Base-by-base conservation (phyloP, 2,888 invertebrate species). In the Polyploca ridens region DNA sequence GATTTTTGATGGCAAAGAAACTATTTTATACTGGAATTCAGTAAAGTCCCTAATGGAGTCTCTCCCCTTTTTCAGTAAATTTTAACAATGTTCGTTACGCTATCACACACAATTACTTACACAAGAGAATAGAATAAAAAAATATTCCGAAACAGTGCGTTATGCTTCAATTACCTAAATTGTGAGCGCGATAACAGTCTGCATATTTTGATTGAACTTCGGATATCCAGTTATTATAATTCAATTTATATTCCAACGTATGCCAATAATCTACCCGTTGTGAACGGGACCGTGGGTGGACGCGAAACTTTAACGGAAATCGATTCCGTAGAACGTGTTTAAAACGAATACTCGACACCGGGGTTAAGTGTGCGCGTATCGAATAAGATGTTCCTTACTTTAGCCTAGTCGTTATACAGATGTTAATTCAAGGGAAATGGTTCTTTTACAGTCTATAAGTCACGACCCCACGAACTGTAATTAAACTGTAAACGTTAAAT, bases 311-410 rank as follows among this genome's bases (percentile, higher is more conserved):
- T 86, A 85, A 86, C 86, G 85, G 85, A 88, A 88, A 89, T 88
- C 86, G 88, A 89, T 88, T 89, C 72, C 76, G 77, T 81, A 78
- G 81, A 83, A 83, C 83, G 84, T 85, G 83, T 79, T 84, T 76
- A 83, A 84, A 84, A 85, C 83, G 86, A 86, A 87, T 88, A 78
- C 85, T 83, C 86, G 86, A 87, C 87, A 85, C 85, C 71, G 82
- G 72, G 90, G 90, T 92, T 89, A 91, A 89, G 82, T 87, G 82
- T 79, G 80, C 79, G 81, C 81, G 82, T 81, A 87, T 85, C 83
- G 84, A 91, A 87, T 89, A 84, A 90, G 89, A 86, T 87, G 86
- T 88, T 87, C 81, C 78, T 74, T 54, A 19, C 54, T 64, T 64
- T 35, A 16, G 16, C 35, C 61, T 19, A 44, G 14, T 61, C 41